These are phyloP conservation scores for Blastomussa wellsi DNA, from an alignment of 92 coral and sea anemone species.

Conservation along the genomic window DNA sequence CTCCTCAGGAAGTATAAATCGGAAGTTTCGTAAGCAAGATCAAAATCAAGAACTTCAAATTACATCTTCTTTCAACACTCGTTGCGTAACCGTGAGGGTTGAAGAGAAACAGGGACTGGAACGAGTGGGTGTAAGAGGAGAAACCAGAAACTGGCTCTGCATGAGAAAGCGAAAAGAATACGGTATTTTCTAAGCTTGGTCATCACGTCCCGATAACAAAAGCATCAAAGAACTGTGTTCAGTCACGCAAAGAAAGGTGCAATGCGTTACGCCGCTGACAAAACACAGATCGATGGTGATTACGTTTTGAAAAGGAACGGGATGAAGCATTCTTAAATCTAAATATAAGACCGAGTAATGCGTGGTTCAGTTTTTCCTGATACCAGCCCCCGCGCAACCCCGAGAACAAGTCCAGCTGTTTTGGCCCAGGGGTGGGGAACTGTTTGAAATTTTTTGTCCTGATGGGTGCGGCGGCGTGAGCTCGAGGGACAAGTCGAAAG, in stretches of 20 bases:
- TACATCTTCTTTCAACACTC: neutral
- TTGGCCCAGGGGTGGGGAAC: too few species aligned
- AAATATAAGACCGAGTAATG: too few species aligned
- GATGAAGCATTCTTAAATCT: too few species aligned
- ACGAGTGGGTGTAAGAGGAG: neutral
- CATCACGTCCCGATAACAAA: neutral
- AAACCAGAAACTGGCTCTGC: neutral
- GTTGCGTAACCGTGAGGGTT: neutral
- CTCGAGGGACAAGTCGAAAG: too few species aligned
- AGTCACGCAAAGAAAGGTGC: neutral
- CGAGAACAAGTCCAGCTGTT: too few species aligned
- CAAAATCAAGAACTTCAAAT: neutral
- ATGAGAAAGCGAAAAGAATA: neutral
- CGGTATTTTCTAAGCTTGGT: neutral
- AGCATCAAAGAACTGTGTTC: neutral
- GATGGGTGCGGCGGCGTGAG: too few species aligned
- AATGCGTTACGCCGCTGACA: too few species aligned
- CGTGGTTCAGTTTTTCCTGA: too few species aligned
- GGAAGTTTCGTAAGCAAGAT: conserved; percentile 19
- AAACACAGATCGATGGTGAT: too few species aligned
- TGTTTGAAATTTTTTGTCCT: too few species aligned
- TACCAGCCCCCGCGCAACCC: too few species aligned
- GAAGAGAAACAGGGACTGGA: neutral
- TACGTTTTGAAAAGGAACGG: too few species aligned
- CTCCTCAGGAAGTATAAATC: neutral